Evolutionary conservation across 2,888 invertebrate genomes (phyloP).

Genomic region (Andrena minutula): DNA sequence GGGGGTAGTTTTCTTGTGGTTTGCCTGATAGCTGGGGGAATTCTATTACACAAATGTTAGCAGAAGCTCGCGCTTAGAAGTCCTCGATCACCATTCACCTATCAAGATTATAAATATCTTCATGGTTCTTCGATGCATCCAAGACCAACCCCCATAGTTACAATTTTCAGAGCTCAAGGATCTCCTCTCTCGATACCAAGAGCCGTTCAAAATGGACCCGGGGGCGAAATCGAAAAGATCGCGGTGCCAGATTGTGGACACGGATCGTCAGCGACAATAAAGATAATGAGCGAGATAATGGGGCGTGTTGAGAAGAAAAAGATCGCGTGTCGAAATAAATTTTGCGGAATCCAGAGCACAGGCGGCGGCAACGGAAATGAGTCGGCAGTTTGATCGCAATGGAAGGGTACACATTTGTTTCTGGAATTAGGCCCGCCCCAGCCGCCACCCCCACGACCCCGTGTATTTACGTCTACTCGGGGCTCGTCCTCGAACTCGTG

Average conservation of each 20-base stretch:
- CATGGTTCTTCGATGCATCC: no score
- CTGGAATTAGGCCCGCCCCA: slow-evolving; percentile 57
- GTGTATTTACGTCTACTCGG: slow-evolving; percentile 67
- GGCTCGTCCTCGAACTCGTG: slow-evolving; percentile 60
- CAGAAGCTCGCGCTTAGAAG: no score
- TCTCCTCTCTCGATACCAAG: background rate
- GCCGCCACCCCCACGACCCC: slow-evolving; percentile 10
- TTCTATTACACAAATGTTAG: no score
- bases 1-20: no score
- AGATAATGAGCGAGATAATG: slow-evolving; percentile 48
- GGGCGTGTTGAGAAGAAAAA: background rate
- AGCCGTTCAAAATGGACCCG: slow-evolving; percentile 10
- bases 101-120: no score
- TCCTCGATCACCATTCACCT: no score
- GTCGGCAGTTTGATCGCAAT: background rate
- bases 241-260: background rate
- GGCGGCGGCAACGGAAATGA: background rate
- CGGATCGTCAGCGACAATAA: slow-evolving; percentile 35
- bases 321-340: slow-evolving; percentile 11
- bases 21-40: no score
- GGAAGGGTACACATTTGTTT: background rate
- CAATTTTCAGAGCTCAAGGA: no score
- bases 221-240: background rate
- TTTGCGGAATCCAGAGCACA: background rate
- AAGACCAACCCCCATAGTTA: no score